Base-by-base conservation (phyloP, 2,888 invertebrate species). In the Agrotis exclamationis region DNA sequence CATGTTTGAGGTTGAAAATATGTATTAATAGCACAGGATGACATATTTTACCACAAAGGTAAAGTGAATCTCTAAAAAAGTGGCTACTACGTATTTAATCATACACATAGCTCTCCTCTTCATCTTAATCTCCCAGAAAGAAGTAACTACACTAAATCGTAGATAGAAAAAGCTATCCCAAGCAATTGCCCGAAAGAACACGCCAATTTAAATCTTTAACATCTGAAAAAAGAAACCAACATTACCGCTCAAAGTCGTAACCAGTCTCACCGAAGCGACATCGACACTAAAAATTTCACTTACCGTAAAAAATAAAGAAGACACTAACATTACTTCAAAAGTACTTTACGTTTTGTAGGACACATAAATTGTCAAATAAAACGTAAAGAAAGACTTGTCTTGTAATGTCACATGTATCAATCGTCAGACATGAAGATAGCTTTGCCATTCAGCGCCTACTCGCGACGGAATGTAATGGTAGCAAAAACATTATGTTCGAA, bases 331-430 rank as follows among this genome's bases (percentile, higher is more conserved):
- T 79, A 79, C 68, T 79, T 76, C 72, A 73, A 68, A 72, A 71
- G 72, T 74, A 82, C 73, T 78, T 76, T 80, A 77, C 80, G 67
- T 76, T 68, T 69, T 68, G 66, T 74, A 58, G 68, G 67, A 71
- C 74, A 78, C 79, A 84, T 80, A 85, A 86, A 85, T 80, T 83
- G 80, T 82, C 70, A 80, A 87, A 83, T 73, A 86, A 85, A 78
- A 80, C 64, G 50, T 28, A 74, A 68, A 76, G 54, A 70, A 58
- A 75, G 63, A 59, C 39, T 54, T 58, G 76, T 70, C 79, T 69
- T 83, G 74, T 85, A 86, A 77, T 82, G 86, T 86, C 79, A 85
- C 87, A 89, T 90, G 88, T 81, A 87, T 90, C 90, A 89, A 87
- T 90, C 88, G 88, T 71, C 85, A 71, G 62, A 60, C 74, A 79